These are phyloP conservation scores for Parazoanthus swiftii DNA, from an alignment of 92 coral and sea anemone genomes.

Conservation along the genomic window DNA sequence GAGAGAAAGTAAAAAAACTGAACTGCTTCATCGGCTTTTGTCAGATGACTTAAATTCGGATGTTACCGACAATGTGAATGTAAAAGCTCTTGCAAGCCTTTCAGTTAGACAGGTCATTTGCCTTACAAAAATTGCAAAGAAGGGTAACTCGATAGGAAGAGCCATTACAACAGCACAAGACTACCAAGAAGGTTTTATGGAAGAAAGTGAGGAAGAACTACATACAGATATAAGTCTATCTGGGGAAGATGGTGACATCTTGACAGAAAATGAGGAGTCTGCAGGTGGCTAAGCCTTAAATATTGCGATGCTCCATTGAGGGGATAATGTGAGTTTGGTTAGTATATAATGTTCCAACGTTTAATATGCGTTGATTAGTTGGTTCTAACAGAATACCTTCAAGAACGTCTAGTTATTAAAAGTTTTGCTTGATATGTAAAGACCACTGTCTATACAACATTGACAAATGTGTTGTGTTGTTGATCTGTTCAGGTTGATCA, in stretches of 20 bases:
- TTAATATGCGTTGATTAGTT: conserved; percentile 18
- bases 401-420: conserved; percentile 4
- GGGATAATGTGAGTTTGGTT: conserved; percentile 17
- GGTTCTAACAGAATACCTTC: conserved; percentile 26
- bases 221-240: conserved; percentile 34
- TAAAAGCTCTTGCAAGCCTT: conserved; percentile 51
- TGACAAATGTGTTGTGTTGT: conserved; percentile 1
- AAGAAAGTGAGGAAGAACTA: conserved; percentile 45
- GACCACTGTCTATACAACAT: conserved; percentile 9
- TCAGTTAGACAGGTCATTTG: conserved; percentile 45
- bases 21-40: conserved; percentile 46
- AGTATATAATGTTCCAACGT: conserved; percentile 12
- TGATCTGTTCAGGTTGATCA: conserved; percentile 30
- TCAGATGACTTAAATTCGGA: conserved; percentile 53
- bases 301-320: conserved; percentile 25
- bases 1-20: conserved; percentile 39
- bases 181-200: conserved; percentile 51
- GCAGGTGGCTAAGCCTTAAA: conserved; percentile 29
- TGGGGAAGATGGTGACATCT: conserved; percentile 31
- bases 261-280: conserved; percentile 35
- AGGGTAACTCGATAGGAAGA: conserved; percentile 43
- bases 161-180: conserved; percentile 44
- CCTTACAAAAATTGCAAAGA: conserved; percentile 41
- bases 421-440: conserved; percentile 21
- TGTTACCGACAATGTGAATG: conserved; percentile 51